Evolutionary conservation across 2,113 vertebrate species (phyloP), one percentile per base, ranked within the genome.

Genomic region (Mobula hypostoma): DNA sequence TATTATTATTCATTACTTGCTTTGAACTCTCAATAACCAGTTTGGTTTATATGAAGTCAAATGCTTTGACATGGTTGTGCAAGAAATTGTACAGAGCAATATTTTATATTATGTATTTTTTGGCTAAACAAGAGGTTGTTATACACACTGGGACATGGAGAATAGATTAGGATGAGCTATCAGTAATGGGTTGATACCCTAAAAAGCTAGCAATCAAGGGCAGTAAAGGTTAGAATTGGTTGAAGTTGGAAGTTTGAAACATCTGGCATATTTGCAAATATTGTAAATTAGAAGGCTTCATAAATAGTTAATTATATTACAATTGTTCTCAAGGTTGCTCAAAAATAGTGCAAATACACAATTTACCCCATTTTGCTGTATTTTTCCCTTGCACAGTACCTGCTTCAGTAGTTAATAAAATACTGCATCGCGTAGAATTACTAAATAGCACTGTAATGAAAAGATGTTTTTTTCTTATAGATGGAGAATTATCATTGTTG

Each of bases 1-100:
- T 79, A 79, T 79, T 79, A 14, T 79, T 79, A 79, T 79, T 79
- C 77, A 79, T 79, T 14, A 36, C 77, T 79, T 79, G 77, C 77
- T 36, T 79, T 79, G 77, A 79, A 27, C 76, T 7, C 76, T 77
- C 27, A 77, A 77, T 77, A 77, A 32, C n/a, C 32, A 79, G 32
- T 9, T 79, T 36, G 32, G n/a, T 79, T 79, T 5, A 79, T 79
- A 17, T 36, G n/a, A 79, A 79, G 77, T 79, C 12, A 36, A 79
- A 36, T 79, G n/a, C 15, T 36, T 79, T 79, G 77, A 79, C 2
- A 36, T 79, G 12, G n/a, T 79, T 36, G 0, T 79, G 77, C n/a
- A 36, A 79, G 77, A 15, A 79, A 79, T 15, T 79, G n/a, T 36
- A 79, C 77, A 79, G 77, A 36, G 14, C 77, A 36, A 79, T 9